Conservation (phyloP, 1,140 invertebrate species). For the Cydia amplana region DNA sequence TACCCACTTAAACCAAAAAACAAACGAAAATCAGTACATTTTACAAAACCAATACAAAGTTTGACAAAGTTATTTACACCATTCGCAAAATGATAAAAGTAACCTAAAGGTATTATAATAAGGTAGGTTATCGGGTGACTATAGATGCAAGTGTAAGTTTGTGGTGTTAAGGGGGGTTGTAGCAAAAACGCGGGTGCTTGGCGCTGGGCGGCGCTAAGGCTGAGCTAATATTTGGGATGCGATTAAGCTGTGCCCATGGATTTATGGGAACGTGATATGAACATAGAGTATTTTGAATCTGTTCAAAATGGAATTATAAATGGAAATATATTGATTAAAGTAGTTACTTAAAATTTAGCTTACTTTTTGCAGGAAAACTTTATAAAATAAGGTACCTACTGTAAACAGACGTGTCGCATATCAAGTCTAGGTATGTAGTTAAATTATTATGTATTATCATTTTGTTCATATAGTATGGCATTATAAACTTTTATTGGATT, state of each 20-base stretch:
- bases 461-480: too few species aligned
- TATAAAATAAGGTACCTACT: too few species aligned
- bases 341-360: too few species aligned
- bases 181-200: conserved; percentile 51
- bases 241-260: conserved; percentile 61
- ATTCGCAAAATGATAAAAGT: not conserved
- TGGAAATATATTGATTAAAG: not conserved
- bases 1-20: conserved; percentile 18
- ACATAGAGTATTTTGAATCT: conserved; percentile 44
- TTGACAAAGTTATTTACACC: not conserved
- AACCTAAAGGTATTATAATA: not conserved
- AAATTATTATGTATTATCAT: too few species aligned
- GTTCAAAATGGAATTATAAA: not conserved
- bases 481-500: too few species aligned
- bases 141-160: not conserved
- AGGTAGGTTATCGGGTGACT: not conserved
- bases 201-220: conserved; percentile 48
- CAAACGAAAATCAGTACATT: conserved; percentile 24
- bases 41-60: conserved; percentile 21
- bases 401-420: too few species aligned
- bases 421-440: too few species aligned
- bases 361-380: too few species aligned
- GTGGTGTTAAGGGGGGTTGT: conserved; percentile 39
- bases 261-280: conserved; percentile 61
- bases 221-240: conserved; percentile 65